Conservation (phyloP, 2,113 vertebrate genomes). For the Apaloderma vittatum region DNA sequence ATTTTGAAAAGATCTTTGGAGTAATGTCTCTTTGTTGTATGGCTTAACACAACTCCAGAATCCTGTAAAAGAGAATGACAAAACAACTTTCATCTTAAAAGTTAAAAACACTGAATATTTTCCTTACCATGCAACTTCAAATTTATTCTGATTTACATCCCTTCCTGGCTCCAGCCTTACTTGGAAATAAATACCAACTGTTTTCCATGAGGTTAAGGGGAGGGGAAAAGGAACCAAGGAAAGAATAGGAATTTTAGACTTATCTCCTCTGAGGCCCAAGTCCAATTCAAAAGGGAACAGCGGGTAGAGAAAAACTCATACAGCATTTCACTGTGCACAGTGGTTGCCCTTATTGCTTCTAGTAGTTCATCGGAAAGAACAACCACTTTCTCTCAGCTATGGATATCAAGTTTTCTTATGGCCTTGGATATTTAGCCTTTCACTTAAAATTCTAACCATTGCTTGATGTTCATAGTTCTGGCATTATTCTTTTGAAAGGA, state of each 20-base stretch:
- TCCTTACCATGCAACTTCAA: not conserved
- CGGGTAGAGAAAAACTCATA: not conserved
- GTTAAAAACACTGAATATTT: not conserved
- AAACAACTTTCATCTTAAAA: not conserved
- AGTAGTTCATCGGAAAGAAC: not conserved
- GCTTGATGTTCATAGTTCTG: not conserved
- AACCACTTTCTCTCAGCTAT: not conserved
- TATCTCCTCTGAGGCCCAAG: not conserved
- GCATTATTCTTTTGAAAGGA: not conserved
- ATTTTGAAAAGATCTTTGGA: not conserved
- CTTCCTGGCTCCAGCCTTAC: not conserved
- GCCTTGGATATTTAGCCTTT: not conserved
- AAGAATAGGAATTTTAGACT: not conserved
- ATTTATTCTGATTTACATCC: not conserved
- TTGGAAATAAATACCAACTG: not conserved
- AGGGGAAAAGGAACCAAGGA: not conserved
- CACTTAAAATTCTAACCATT: not conserved
- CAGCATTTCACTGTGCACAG: not conserved
- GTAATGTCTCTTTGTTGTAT: not conserved
- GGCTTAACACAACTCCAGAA: not conserved
- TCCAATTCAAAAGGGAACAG: not conserved
- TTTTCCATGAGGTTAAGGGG: not conserved
- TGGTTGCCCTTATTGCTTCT: not conserved
- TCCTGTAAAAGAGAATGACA: not conserved
- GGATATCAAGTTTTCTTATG: not conserved